A percentile compares a stretch with the other conserved stretches of the same genome.
These are phyloP conservation scores for Ormyrus labotus DNA, from an alignment of 2,888 invertebrate genomes.

Conservation along the genomic window DNA sequence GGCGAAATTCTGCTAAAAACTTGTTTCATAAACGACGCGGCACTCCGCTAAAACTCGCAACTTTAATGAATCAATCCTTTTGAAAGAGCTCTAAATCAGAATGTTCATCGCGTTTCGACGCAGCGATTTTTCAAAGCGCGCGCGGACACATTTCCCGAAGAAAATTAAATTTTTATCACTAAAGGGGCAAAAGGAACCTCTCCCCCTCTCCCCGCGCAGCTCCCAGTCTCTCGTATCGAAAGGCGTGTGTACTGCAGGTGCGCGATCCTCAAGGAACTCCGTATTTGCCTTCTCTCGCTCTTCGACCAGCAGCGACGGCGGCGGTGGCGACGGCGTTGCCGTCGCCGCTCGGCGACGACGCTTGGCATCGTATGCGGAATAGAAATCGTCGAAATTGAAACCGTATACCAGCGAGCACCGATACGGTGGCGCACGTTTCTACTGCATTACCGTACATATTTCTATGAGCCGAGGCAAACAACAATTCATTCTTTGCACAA, in stretches of 20 bases:
- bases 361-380: background rate
- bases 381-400: constrained; percentile 55
- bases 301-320: no score
- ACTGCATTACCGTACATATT: constrained; percentile 44
- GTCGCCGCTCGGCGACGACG: background rate
- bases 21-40: no score
- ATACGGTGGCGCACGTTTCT: constrained; percentile 19
- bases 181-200: background rate
- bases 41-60: no score
- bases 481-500: constrained; percentile 50
- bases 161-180: constrained; percentile 35
- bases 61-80: no score
- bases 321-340: background rate
- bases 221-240: constrained; percentile 22
- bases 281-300: constrained; percentile 10
- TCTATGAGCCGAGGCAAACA: constrained; percentile 35
- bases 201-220: no score
- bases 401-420: constrained; percentile 3
- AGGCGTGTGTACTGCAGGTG: constrained; percentile 28
- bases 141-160: background rate
- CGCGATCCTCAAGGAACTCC: constrained; percentile 21
- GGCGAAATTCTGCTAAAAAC: no score
- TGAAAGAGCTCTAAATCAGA: no score
- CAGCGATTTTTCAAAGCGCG: no score
- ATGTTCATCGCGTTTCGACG: no score